A percentile compares a stretch with the other conserved stretches of the same genome.
Conservation (phyloP, 2,113 vertebrate genomes). For the Equus przewalskii region DNA sequence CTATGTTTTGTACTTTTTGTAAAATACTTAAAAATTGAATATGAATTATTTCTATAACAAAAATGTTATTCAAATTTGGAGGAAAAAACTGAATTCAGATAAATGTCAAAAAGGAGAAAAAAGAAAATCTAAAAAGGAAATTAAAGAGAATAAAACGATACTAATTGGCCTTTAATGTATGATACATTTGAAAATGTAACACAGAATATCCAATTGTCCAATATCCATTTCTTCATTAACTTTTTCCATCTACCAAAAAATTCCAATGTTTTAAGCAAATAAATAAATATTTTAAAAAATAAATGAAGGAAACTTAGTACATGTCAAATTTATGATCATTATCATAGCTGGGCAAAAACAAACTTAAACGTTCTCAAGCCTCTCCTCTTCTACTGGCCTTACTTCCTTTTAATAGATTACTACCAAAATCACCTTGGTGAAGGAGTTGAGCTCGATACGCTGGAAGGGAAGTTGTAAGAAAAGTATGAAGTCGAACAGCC, state of each 20-base stretch:
- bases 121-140: constrained; percentile 33
- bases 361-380: not conserved
- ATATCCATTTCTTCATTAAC: constrained; percentile 8
- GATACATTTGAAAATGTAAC: not conserved
- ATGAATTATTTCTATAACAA: constrained; percentile 22
- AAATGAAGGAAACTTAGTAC: not conserved
- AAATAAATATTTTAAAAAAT: constrained; percentile 40
- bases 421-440: constrained; percentile 92
- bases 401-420: not conserved
- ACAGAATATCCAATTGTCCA: not conserved
- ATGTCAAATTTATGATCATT: not conserved
- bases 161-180: not conserved
- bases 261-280: not conserved
- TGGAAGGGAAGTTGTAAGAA: constrained; percentile 96
- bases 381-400: not conserved
- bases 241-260: not conserved
- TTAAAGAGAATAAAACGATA: constrained; percentile 34
- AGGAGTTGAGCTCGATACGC: constrained; percentile 94
- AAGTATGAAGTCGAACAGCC: constrained; percentile 96
- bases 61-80: not conserved
- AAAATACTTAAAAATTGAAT: constrained; percentile 18
- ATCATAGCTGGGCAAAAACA: not conserved
- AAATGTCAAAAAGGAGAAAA: not conserved
- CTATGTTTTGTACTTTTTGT: not conserved
- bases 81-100: not conserved